Conservation (phyloP, 2,113 vertebrate species). For the Neolamprologus hecqui region DNA sequence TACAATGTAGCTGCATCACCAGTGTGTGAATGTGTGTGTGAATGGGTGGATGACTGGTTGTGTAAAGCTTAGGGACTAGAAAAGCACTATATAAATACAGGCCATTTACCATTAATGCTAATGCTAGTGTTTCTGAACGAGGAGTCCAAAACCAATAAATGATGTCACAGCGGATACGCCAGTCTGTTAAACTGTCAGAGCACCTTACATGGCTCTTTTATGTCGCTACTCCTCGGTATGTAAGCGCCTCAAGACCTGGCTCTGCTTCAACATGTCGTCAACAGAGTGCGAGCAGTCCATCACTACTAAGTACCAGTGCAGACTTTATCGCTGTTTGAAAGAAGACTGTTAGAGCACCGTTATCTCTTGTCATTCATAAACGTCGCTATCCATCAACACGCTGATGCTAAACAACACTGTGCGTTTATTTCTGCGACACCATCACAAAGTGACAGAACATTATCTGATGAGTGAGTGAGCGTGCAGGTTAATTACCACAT, state of each 20-base stretch:
- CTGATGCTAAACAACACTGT: neutral
- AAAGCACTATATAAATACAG: fast-evolving
- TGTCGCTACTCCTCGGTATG: neutral
- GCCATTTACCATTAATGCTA: neutral
- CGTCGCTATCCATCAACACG: neutral
- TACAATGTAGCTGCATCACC: no score
- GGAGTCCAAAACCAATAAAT: neutral
- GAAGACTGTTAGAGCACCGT: neutral
- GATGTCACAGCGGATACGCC: neutral
- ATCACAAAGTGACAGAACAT: neutral
- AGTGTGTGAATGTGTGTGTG: no score
- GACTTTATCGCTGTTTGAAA: neutral
- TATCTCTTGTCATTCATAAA: neutral
- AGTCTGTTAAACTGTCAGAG: neutral
- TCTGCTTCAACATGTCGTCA: neutral
- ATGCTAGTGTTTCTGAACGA: neutral
- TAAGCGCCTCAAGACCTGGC: neutral
- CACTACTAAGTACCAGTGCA: neutral
- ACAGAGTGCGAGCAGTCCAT: neutral
- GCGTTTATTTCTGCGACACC: neutral
- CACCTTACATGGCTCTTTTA: neutral
- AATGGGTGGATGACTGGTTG: fast-evolving
- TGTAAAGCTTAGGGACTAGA: no score
- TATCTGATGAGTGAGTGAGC: neutral
- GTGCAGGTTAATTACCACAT: neutral